Evolutionary conservation across 2,888 invertebrate genomes (phyloP).

Genomic region (Eupithecia subumbrata): DNA sequence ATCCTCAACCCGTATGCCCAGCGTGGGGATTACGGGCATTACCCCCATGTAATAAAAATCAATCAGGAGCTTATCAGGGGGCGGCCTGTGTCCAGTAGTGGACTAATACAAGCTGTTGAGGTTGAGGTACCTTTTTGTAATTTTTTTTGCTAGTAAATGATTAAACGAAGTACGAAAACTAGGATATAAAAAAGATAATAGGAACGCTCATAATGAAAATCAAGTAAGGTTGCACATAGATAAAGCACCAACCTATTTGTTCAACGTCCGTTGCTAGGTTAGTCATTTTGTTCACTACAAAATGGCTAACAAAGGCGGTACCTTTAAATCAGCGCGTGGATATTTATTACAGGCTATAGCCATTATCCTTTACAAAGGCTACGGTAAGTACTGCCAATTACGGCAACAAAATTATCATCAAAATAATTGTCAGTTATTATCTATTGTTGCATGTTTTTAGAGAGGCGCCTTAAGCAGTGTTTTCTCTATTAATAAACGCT

Average conservation of each 20-base stretch:
- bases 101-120: too few relatives aligned
- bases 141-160: too few relatives aligned
- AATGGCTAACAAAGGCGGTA: constrained; percentile 24
- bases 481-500: constrained; percentile 2
- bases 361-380: constrained; percentile 36
- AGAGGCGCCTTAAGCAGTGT: constrained; percentile 18
- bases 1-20: too few relatives aligned
- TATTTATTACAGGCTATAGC: constrained; percentile 28
- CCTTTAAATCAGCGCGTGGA: constrained; percentile 31
- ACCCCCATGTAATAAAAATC: too few relatives aligned
- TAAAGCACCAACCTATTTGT: constrained; percentile 13
- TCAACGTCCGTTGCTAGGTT: constrained; percentile 30
- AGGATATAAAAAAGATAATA: background rate
- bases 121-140: too few relatives aligned
- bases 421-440: constrained; percentile 29
- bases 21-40: too few relatives aligned
- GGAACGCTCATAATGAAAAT: background rate
- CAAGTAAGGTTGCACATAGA: background rate
- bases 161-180: background rate
- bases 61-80: too few relatives aligned
- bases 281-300: constrained; percentile 23
- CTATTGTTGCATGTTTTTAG: constrained; percentile 33
- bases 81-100: too few relatives aligned
- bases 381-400: constrained; percentile 33
- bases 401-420: constrained; percentile 26